Evolutionary conservation across 2,888 invertebrate genomes (phyloP).

Genomic region (Lepeophtheirus nordmannii): DNA sequence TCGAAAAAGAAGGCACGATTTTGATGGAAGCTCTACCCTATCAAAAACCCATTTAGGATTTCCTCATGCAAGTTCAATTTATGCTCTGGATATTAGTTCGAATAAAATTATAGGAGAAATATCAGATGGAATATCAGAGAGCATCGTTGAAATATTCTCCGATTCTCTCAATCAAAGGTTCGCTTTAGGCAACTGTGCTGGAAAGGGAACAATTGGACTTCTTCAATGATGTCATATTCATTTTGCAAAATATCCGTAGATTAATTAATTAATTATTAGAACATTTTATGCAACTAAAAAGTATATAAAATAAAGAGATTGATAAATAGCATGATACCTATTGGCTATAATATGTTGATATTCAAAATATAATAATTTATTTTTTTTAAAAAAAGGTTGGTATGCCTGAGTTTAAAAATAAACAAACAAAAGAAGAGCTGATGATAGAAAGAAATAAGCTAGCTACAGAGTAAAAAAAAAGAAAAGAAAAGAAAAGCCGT

Average conservation of each 20-base stretch:
- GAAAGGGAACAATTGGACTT: slow-evolving; percentile 3
- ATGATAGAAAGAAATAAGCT: background rate
- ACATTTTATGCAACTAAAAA: too few species aligned
- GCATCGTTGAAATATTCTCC: background rate
- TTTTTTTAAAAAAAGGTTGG: too few species aligned
- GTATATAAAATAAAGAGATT: too few species aligned
- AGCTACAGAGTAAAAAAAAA: background rate
- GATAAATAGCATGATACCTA: too few species aligned
- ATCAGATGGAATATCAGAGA: background rate
- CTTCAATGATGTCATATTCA: background rate
- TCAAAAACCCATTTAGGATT: background rate
- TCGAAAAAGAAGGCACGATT: background rate
- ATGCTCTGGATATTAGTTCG: background rate
- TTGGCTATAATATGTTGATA: too few species aligned
- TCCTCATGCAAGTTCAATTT: background rate
- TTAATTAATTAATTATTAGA: too few species aligned
- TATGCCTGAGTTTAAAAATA: too few species aligned
- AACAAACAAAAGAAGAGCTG: too few species aligned
- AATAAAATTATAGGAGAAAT: background rate
- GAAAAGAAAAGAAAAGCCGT: background rate
- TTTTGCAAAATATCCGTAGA: too few species aligned
- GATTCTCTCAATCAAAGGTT: background rate
- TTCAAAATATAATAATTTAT: too few species aligned
- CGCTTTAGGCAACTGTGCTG: background rate
- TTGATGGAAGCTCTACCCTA: background rate